Base-by-base conservation (phyloP, 2,797 vertebrate species). In the Helarctos malayanus region DNA sequence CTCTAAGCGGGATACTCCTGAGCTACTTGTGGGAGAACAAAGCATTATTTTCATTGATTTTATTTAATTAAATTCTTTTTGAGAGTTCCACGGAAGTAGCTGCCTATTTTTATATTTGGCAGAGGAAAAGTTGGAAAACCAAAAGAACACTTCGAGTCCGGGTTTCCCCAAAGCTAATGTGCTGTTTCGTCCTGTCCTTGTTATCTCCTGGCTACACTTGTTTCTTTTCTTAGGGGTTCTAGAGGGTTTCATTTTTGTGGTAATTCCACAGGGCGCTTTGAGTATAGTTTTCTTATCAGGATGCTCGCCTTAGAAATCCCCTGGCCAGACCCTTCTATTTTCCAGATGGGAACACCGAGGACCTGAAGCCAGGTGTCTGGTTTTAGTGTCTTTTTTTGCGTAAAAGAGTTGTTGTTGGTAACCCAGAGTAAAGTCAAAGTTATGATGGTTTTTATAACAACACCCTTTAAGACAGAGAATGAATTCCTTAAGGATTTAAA, bases 371-470 rank as follows among this genome's bases (percentile, higher is more conserved):
- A 73, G 13, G 4, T 21, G 23, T 45, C 76, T 83, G 52, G 63
- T 83, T 80, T 80, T 54, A 80, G 23, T 83, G 56, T 3, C 57
- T 54, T 38, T 76, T 80, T 86, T 25, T 97, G 23, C 0, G 0
- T 61, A 59, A 49, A 95, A 93, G 65, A 47, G 32, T 85, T 94
- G 41, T 89, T 91, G 83, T 85, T 69, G 80, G 68, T 94, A 75
- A 79, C 78, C 84, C 78, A 91, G 89, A 90, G 94, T 78, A 95
- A 73, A 97, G 71, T 93, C 76, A 76, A 45, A 97, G 94, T 97
- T 97, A 78, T 54, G 85, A 84, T 92, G 93, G 96, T 97, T 97
- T 93, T 89, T 93, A 94, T 52, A 96, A 95, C 96, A 95, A 54
- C n/a, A 63, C 18, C 4, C 56, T 93, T 76, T 56, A 95, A 88